A percentile compares a stretch with the other conserved stretches of the same genome.
Conservation (phyloP, 1,140 invertebrate species). For the Danaus melanippus region DNA sequence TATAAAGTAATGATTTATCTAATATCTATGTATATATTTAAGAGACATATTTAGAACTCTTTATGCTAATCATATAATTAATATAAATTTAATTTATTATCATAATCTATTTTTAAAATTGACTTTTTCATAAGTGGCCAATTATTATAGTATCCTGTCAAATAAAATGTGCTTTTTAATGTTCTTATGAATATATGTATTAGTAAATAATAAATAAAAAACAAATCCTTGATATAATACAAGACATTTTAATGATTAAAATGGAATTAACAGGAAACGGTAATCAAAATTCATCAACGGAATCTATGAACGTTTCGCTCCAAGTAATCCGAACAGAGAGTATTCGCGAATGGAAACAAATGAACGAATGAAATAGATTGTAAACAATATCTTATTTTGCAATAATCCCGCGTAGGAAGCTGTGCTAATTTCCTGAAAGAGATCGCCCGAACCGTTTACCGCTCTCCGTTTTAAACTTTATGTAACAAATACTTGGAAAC, state of each 20-base stretch:
- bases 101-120: too few relatives aligned
- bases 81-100: too few relatives aligned
- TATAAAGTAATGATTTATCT: too few relatives aligned
- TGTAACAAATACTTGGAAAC: too few relatives aligned
- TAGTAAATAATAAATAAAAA: constrained; percentile 2
- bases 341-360: constrained; percentile 40
- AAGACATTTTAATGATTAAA: neutral
- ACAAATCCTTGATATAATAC: neutral
- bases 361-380: constrained; percentile 48
- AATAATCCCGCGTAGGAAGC: constrained; percentile 60
- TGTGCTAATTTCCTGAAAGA: constrained; percentile 64
- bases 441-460: constrained; percentile 42
- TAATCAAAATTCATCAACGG: constrained; percentile 14
- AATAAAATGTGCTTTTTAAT: constrained; percentile 2
- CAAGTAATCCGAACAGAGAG: constrained; percentile 22
- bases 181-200: neutral
- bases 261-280: constrained; percentile 19
- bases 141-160: neutral
- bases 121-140: too few relatives aligned
- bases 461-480: constrained; percentile 45
- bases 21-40: too few relatives aligned
- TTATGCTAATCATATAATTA: too few relatives aligned
- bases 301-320: constrained; percentile 28
- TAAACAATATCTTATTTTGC: constrained; percentile 69
- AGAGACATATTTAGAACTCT: too few relatives aligned